Evolutionary conservation across 2,888 invertebrate genomes (phyloP), one percentile per base, ranked within the genome.

Genomic region (Steinernema scapterisci): DNA sequence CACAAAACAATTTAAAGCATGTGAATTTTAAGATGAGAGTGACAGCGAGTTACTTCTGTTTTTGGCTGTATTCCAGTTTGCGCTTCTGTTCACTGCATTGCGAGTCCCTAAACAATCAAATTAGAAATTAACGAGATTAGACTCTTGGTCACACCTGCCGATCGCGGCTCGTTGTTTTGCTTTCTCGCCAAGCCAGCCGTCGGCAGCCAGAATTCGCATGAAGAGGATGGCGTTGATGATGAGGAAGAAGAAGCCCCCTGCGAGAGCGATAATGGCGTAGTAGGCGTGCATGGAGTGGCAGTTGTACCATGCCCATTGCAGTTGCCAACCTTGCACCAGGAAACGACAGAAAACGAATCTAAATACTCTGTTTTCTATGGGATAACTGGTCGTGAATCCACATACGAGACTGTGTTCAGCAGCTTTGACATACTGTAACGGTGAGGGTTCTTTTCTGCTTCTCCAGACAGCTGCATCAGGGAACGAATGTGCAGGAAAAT

Each of bases 401-500:
- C 82, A 72, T 46, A 82, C 82, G 81, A 83, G 70, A 75, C 70
- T 27, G 84, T 78, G 70, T 84, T 85, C n/a, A 77, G 23, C 43
- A 75, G 73, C 72, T 83, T 76, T 63, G 83, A 74, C n/a, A 72
- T 25, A 9, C 75, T 73, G 72, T 74, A 83, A 3, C 78, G 45
- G 1, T 16, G 23, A n/a, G 79, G 79, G 25, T 79, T 73, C 19
- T 74, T 44, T 2, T 56, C 75, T 45, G 78, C 71, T 19, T 75
- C 43, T 0, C 81, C 82, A 56, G 80, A 81, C 27, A 85, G 73
- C 72, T 82, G 84, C 75, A 83, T 79, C 38, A 85, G 81, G 3
- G 85, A 83, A 11, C 85, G 81, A 13, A 80, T 73, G 72, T 85
- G 85, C 9, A 85, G 80, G 76, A 83, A 84, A 46, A 84, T 78